Evolutionary conservation across 2,888 invertebrate genomes (phyloP).

Genomic region (Apeira syringaria): DNA sequence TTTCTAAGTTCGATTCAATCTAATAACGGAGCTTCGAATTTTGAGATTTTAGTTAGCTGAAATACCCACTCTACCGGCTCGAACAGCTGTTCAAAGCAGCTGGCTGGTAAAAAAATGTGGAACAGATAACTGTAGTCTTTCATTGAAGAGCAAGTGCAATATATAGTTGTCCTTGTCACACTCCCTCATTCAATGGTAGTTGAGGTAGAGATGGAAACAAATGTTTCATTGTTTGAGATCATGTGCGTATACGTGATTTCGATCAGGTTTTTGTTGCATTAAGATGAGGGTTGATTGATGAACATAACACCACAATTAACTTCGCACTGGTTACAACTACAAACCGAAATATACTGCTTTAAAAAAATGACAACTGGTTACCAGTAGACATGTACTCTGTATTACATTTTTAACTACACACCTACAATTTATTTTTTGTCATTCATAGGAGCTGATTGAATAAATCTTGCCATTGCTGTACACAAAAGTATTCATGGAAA

Average conservation of each 20-base stretch:
- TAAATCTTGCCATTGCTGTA: too few relatives aligned
- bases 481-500: too few relatives aligned
- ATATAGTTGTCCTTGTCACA: constrained; percentile 56
- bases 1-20: neutral
- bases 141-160: constrained; percentile 49
- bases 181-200: constrained; percentile 38
- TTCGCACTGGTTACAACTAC: too few relatives aligned
- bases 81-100: constrained; percentile 81
- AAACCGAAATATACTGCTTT: too few relatives aligned
- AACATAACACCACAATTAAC: too few relatives aligned
- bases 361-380: too few relatives aligned
- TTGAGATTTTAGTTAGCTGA: neutral
- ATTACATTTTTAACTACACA: too few relatives aligned
- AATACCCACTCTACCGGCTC: constrained; percentile 52
- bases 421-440: too few relatives aligned
- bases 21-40: constrained; percentile 1
- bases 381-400: too few relatives aligned
- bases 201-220: constrained; percentile 42
- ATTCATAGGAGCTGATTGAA: too few relatives aligned
- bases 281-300: neutral
- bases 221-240: neutral
- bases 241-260: constrained; percentile 2
- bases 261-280: neutral
- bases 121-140: constrained; percentile 69
- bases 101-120: constrained; percentile 76